These are phyloP conservation scores for Rhyacichthys aspro DNA, from an alignment of 2,797 vertebrate genomes.

Conservation along the genomic window DNA sequence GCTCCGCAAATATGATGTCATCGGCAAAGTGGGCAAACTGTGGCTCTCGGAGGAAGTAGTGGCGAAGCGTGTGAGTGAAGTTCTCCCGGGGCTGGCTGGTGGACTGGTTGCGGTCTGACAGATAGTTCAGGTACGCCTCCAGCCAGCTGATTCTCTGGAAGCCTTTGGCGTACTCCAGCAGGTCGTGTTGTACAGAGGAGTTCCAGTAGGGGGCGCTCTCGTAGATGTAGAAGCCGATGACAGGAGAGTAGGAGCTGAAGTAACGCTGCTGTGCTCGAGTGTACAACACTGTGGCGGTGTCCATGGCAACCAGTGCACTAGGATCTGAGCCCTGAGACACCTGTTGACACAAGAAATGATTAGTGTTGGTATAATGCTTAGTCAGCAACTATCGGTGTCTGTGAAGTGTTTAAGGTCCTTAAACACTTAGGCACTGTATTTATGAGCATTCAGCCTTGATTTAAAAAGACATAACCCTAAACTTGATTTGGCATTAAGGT, in stretches of 20 bases:
- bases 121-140: conserved; percentile 95
- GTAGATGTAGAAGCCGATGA: conserved; percentile 99
- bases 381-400: neutral
- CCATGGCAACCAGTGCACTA: conserved; percentile 94
- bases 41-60: conserved; percentile 90
- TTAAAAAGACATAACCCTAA: no score
- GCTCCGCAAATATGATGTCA: conserved; percentile 97
- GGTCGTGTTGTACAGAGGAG: conserved; percentile 92
- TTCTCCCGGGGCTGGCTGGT: conserved; percentile 90
- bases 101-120: conserved; percentile 91
- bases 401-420: no score
- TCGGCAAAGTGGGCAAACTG: conserved; percentile 94
- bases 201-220: conserved; percentile 99
- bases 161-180: conserved; percentile 95
- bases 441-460: no score
- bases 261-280: conserved; percentile 95
- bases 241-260: conserved; percentile 97
- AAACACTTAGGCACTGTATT: no score
- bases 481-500: no score
- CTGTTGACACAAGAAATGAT: conserved; percentile 71
- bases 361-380: neutral
- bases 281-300: conserved; percentile 94
- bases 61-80: conserved; percentile 91
- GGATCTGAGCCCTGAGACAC: conserved; percentile 93
- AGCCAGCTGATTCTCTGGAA: conserved; percentile 99